Evolutionary conservation across 2,113 vertebrate genomes (phyloP).

Genomic region (Syrmaticus mikado): DNA sequence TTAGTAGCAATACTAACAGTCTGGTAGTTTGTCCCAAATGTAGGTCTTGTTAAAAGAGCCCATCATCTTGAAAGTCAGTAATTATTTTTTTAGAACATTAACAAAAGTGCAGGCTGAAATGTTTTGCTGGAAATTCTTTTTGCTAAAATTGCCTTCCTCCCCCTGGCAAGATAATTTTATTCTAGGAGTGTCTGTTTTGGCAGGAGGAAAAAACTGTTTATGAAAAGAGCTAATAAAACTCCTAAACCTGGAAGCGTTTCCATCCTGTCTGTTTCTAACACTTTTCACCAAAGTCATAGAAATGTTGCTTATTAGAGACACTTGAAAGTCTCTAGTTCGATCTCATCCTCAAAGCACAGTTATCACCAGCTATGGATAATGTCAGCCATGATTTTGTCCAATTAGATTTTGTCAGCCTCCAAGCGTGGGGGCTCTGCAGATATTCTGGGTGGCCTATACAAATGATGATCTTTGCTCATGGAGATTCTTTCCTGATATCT

Average conservation of each 20-base stretch:
- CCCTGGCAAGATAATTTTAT: neutral
- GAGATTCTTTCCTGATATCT: neutral
- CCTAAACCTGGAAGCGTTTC: neutral
- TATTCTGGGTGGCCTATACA: neutral
- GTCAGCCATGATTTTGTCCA: neutral
- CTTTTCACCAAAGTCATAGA: neutral
- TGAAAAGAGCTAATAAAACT: slow-evolving; percentile 34
- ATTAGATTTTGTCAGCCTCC: neutral
- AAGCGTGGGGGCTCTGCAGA: neutral
- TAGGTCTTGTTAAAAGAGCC: neutral
- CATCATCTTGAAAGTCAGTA: slow-evolving; percentile 1
- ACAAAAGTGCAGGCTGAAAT: slow-evolving; percentile 18
- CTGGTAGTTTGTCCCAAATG: neutral
- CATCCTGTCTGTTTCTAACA: neutral
- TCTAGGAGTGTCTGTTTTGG: slow-evolving; percentile 12
- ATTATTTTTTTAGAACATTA: neutral
- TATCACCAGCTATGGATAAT: neutral
- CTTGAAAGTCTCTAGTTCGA: neutral
- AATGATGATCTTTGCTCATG: neutral
- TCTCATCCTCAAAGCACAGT: neutral
- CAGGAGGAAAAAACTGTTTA: slow-evolving; percentile 4
- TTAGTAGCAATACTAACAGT: neutral
- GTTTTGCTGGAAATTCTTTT: slow-evolving; percentile 11
- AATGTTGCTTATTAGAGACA: neutral
- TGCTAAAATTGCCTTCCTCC: neutral